Percentiles rank a stretch among this genome's conserved stretches.
Evolutionary conservation across 2,113 vertebrate species (phyloP).

Genomic region (Vulpes lagopus): DNA sequence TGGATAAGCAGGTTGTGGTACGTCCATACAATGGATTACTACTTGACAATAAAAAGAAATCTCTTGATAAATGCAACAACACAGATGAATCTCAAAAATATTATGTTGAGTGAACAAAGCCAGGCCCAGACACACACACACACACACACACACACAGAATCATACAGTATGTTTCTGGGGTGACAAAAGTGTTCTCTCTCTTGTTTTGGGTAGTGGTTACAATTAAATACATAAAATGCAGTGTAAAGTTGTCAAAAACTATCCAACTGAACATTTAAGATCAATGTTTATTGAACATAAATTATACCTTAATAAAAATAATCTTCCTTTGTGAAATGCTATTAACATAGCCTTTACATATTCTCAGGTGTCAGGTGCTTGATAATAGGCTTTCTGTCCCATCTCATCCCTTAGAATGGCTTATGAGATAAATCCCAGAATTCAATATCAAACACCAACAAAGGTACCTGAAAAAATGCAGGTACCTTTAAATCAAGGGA

Average conservation of each 20-base stretch:
- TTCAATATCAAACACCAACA: neutral
- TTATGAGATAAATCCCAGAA: neutral
- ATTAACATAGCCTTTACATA: neutral
- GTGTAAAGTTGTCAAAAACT: neutral
- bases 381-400: neutral
- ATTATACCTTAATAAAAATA: neutral
- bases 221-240: too few species aligned
- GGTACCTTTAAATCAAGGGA: neutral
- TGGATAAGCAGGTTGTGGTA: neutral
- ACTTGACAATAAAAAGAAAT: neutral
- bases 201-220: neutral
- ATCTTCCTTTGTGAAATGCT: neutral
- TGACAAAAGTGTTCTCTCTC: neutral
- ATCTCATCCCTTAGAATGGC: neutral
- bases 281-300: conserved; percentile 8
- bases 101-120: neutral
- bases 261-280: neutral
- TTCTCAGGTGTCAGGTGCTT: neutral
- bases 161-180: neutral
- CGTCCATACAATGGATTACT: neutral
- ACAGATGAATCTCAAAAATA: neutral
- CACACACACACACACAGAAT: neutral
- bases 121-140: neutral
- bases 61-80: neutral
- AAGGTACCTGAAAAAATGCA: neutral